phyloP scores from a whole-genome alignment of 2,888 invertebrate genomes.

The Eristalis arbustorum region DNA sequence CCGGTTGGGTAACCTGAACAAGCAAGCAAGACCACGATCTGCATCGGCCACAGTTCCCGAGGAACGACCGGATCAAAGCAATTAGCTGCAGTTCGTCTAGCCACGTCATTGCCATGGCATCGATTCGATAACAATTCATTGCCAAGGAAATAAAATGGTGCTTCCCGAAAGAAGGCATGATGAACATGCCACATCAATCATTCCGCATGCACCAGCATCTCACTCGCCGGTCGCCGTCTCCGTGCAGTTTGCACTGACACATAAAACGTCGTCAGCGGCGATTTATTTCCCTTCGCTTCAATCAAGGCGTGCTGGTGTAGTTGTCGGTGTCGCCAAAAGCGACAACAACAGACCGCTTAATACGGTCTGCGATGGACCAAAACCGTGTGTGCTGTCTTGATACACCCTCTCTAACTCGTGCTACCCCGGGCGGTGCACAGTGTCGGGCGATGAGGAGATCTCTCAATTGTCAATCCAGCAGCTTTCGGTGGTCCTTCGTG shows the following conservation, averaged over 20 bases:
- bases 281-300: slow-evolving; percentile 54
- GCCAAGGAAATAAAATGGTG: not conserved
- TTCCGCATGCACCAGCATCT: slow-evolving; percentile 29
- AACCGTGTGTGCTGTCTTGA: not conserved
- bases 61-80: slow-evolving; percentile 21
- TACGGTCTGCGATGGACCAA: not conserved
- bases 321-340: slow-evolving; percentile 57
- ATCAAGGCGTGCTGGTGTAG: slow-evolving; percentile 19
- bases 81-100: slow-evolving; percentile 21
- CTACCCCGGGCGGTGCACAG: not conserved
- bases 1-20: not conserved
- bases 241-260: slow-evolving; percentile 25
- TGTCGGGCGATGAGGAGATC: slow-evolving; percentile 18
- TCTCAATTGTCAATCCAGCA: slow-evolving; percentile 38
- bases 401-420: slow-evolving; percentile 41
- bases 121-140: slow-evolving; percentile 44
- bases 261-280: slow-evolving; percentile 26
- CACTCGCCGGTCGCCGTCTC: not conserved
- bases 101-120: slow-evolving; percentile 45
- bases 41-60: not conserved
- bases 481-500: not conserved
- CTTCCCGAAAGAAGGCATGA: slow-evolving; percentile 8
- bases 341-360: slow-evolving; percentile 41
- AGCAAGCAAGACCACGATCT: not conserved
- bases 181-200: slow-evolving; percentile 62